Percentiles rank a stretch among this genome's conserved stretches.
phyloP scores from a whole-genome alignment of 1,140 invertebrate genomes.

The Camponotus vicinus region DNA sequence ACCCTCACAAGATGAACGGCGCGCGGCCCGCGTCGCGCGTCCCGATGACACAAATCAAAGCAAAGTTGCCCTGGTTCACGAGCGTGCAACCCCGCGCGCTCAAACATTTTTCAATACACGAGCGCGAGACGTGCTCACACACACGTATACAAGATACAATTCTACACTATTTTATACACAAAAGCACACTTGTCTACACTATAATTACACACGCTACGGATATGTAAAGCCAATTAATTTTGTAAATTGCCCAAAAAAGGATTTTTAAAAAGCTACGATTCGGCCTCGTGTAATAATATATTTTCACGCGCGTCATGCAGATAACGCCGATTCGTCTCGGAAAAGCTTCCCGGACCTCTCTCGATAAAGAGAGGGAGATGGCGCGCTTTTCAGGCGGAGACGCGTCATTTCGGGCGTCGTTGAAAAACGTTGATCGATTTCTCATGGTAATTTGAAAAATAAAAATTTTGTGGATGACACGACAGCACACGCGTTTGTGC shows the following conservation, averaged over 20 bases:
- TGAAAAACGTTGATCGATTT: slow-evolving; percentile 47
- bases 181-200: slow-evolving; percentile 75
- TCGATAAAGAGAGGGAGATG: background rate
- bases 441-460: slow-evolving; percentile 42
- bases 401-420: slow-evolving; percentile 56
- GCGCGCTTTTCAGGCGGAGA: slow-evolving; percentile 46
- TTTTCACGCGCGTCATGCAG: slow-evolving; percentile 51
- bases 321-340: slow-evolving; percentile 54
- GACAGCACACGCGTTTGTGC: slow-evolving; percentile 56
- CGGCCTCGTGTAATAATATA: slow-evolving; percentile 55
- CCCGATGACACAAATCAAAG: slow-evolving; percentile 49
- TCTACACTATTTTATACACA: slow-evolving; percentile 66
- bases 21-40: background rate
- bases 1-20: background rate
- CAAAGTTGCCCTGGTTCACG: slow-evolving; percentile 82
- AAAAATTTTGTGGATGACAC: slow-evolving; percentile 34
- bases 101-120: slow-evolving; percentile 78
- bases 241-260: slow-evolving; percentile 82
- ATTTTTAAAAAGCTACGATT: slow-evolving; percentile 67
- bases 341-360: slow-evolving; percentile 19
- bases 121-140: slow-evolving; percentile 76
- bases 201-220: slow-evolving; percentile 84
- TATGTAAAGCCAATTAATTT: slow-evolving; percentile 87
- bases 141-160: slow-evolving; percentile 45
- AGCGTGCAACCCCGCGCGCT: slow-evolving; percentile 84